Evolutionary conservation across 30 jellyfish, hydroid and myxozoan species (phyloP).

Genomic region (Rhopilema esculentum): DNA sequence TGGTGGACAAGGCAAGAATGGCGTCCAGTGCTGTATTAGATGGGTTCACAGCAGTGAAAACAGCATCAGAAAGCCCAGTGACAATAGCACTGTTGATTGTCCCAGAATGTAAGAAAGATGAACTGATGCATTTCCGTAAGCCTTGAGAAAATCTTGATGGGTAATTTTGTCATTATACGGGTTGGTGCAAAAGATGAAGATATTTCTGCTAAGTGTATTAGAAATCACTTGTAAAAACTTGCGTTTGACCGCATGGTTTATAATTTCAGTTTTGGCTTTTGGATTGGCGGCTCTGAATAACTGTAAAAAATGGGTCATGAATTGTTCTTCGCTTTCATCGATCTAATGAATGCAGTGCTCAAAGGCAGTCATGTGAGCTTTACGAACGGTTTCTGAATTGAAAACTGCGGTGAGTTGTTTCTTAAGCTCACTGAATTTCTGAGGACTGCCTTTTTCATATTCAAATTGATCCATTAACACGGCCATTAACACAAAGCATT

Average conservation of each 20-base stretch:
- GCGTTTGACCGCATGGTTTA: slow-evolving; percentile 21
- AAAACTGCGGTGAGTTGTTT: slow-evolving; percentile 20
- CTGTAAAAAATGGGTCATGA: slow-evolving; percentile 36
- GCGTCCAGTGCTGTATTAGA: too few species aligned
- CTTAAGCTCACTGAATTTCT: slow-evolving; percentile 27
- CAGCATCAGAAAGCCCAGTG: too few species aligned
- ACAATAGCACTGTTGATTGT: neutral
- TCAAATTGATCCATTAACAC: slow-evolving; percentile 55
- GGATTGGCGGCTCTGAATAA: too few species aligned
- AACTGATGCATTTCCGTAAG: slow-evolving; percentile 39
- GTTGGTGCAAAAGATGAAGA: slow-evolving; percentile 32
- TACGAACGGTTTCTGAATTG: slow-evolving; percentile 44
- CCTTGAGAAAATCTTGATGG: slow-evolving; percentile 53
- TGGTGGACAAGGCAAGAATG: too few species aligned
- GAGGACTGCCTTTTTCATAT: slow-evolving; percentile 31
- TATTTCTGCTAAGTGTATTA: slow-evolving; percentile 12
- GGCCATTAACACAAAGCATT: too few species aligned
- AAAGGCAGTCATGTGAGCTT: slow-evolving; percentile 45
- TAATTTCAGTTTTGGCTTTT: slow-evolving; percentile 21
- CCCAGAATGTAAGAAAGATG: slow-evolving; percentile 12
- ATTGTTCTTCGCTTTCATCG: slow-evolving; percentile 52
- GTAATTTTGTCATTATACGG: too few species aligned
- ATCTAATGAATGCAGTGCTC: slow-evolving; percentile 24
- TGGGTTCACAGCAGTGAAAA: too few species aligned
- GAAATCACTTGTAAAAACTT: slow-evolving; percentile 31